Base-by-base conservation (phyloP, 2,888 invertebrate species). In the Merodon equestris region DNA sequence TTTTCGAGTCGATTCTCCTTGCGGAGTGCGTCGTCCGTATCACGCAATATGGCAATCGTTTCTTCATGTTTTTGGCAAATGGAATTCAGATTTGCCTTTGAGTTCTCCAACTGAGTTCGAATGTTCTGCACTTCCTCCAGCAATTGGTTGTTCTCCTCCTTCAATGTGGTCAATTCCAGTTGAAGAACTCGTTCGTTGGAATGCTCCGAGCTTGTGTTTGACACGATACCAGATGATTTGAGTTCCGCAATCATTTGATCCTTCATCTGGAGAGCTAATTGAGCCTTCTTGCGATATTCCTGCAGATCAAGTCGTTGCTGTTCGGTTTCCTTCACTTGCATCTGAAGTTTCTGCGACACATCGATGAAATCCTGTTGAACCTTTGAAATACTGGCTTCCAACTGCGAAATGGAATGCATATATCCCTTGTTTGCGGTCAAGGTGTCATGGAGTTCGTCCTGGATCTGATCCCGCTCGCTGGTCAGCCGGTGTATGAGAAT, bases 201-300 rank as follows among this genome's bases (percentile, higher is more conserved):
- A 56, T 82, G 81, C 47, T 76, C 72, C 1, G 60, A 12, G 15
- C 34, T 2, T 1, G 48, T 47, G 0, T 3, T 44, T 67, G 18
- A 81, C 58, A 18, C 72, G 53, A 54, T 19, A 82, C 60, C 70
- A 1, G 83, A 84, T 1, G 85, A 83, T 75, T 91, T 91, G 38
- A 94, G 87, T 83, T 92, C 91, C 7, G 91, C 88, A 67, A 95
- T 94, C 19, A 95, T 87, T 82, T 92, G 91, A 84, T 96, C 95
- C 84, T 95, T 95, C 77, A 93, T 93, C 86, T 93, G 93, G 9
- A 96, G 88, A 72, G 95, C 94, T 81, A 92, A 91, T 83, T 94
- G 92, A 0, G 95, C 95, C 84, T 95, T 93, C n/a, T 92, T 91
- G 83, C 94, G 93, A 87, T 96, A 95, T 63, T 94, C 93, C 63